Evolutionary conservation across 2,888 invertebrate species (phyloP).

Genomic region (Dynastes tityus): DNA sequence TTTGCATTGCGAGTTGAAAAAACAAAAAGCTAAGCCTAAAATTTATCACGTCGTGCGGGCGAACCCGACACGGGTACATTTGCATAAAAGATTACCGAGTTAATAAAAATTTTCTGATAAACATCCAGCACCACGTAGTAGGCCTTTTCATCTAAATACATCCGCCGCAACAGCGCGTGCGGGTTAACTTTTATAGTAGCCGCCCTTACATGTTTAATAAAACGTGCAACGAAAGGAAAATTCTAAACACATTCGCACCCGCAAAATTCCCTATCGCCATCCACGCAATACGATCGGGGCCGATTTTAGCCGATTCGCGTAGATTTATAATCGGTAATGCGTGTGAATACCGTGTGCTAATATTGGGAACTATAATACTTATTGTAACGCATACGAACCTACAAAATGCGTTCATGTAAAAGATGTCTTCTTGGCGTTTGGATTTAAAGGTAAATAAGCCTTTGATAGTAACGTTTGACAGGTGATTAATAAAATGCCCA

Average conservation of each 20-base stretch:
- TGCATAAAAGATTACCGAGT: slow-evolving; percentile 44
- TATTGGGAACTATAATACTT: too few relatives aligned
- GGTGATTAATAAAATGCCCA: too few relatives aligned
- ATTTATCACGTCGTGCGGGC: slow-evolving; percentile 37
- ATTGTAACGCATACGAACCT: too few relatives aligned
- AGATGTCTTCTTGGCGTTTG: too few relatives aligned
- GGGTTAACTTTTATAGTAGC: slow-evolving; percentile 40
- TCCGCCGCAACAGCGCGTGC: slow-evolving; percentile 14
- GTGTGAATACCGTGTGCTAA: neutral
- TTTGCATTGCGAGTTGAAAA: neutral
- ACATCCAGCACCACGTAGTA: slow-evolving; percentile 14
- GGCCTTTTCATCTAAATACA: slow-evolving; percentile 34
- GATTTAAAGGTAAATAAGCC: too few relatives aligned
- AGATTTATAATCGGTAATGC: neutral
- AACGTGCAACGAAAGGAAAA: slow-evolving; percentile 18
- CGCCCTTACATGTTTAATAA: slow-evolving; percentile 36
- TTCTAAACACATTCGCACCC: slow-evolving; percentile 35
- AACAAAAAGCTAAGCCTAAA: slow-evolving; percentile 38
- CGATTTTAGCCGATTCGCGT: neutral
- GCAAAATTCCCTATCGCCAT: neutral
- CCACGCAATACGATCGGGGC: neutral
- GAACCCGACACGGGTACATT: slow-evolving; percentile 32
- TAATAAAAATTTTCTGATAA: slow-evolving; percentile 45
- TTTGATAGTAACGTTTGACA: too few relatives aligned
- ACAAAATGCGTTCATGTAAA: too few relatives aligned